Conservation (phyloP, 2,113 vertebrate species). For the Desmodus rotundus region DNA sequence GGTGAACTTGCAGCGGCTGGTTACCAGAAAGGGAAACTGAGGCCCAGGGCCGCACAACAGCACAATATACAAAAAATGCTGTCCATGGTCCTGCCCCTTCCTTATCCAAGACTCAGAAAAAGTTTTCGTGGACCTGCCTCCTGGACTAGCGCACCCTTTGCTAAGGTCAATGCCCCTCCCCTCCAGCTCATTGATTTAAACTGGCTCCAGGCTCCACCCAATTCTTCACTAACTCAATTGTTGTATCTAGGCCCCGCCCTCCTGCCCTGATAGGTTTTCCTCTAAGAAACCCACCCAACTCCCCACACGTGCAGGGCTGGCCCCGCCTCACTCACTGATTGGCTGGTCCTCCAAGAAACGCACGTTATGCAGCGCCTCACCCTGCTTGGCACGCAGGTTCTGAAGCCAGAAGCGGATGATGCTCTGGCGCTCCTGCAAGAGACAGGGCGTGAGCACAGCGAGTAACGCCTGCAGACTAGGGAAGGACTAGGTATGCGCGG, state of each 20-base stretch:
- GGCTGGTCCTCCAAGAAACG: slow-evolving; percentile 97
- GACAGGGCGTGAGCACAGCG: neutral
- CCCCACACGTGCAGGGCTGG: neutral
- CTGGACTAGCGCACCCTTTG: slow-evolving; percentile 87
- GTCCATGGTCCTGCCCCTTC: slow-evolving; percentile 42
- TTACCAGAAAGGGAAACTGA: neutral
- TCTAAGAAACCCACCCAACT: neutral
- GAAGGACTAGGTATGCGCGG: neutral
- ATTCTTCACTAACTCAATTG: neutral
- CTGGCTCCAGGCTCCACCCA: neutral
- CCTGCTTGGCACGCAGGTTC: slow-evolving; percentile 95
- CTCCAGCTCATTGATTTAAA: slow-evolving; percentile 84
- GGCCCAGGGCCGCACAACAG: neutral
- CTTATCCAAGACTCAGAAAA: slow-evolving; percentile 37
- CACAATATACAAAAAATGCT: neutral
- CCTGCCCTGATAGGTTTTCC: neutral
- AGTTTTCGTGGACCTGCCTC: slow-evolving; percentile 77
- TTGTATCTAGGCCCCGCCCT: neutral
- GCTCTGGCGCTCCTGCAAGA: slow-evolving; percentile 92
- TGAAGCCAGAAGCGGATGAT: slow-evolving; percentile 98
- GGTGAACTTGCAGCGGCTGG: neutral
- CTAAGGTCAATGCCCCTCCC: slow-evolving; percentile 81
- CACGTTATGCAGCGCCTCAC: slow-evolving; percentile 94
- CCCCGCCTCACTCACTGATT: slow-evolving; percentile 88
- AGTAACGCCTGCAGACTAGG: neutral